Evolutionary conservation across 1,140 invertebrate species (phyloP).

Genomic region (Eciton burchellii): DNA sequence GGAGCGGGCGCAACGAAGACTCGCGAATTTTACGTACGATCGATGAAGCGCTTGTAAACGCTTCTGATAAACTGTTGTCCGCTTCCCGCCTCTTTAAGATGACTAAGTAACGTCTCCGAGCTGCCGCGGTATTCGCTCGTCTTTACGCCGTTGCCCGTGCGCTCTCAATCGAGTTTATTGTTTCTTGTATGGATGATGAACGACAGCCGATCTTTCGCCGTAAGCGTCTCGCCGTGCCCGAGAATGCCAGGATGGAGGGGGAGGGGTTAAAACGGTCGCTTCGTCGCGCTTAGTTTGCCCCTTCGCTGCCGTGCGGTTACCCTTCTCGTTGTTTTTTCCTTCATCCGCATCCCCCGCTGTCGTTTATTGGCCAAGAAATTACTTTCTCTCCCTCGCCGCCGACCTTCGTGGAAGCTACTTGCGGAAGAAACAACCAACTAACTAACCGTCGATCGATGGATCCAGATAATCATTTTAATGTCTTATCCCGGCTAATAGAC

Average conservation of each 20-base stretch:
- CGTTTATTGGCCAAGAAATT: constrained; percentile 64
- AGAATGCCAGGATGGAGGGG: too few species aligned
- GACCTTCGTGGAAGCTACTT: constrained; percentile 39
- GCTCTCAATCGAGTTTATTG: constrained; percentile 18
- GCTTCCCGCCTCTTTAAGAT: neutral
- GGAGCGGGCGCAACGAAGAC: neutral
- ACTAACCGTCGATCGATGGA: constrained; percentile 50
- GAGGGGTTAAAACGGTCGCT: constrained; percentile 42
- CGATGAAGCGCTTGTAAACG: neutral
- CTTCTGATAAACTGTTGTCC: neutral
- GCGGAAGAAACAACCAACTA: constrained; percentile 44
- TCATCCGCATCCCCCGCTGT: constrained; percentile 33
- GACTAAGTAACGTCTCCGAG: constrained; percentile 11
- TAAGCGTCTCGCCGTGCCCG: constrained; percentile 31
- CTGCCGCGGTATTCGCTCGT: neutral
- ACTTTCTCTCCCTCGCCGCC: constrained; percentile 41
- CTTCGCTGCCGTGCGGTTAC: constrained; percentile 28
- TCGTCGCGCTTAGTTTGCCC: constrained; percentile 57
- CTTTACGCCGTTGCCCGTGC: neutral
- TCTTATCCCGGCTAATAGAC: constrained; percentile 48
- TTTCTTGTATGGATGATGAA: constrained; percentile 26
- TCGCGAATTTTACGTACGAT: neutral
- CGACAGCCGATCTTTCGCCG: constrained; percentile 42
- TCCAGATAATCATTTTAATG: constrained; percentile 60
- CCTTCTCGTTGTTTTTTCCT: constrained; percentile 37